Evolutionary conservation across 1,140 invertebrate species (phyloP).

Genomic region (Neodiprion virginianus): DNA sequence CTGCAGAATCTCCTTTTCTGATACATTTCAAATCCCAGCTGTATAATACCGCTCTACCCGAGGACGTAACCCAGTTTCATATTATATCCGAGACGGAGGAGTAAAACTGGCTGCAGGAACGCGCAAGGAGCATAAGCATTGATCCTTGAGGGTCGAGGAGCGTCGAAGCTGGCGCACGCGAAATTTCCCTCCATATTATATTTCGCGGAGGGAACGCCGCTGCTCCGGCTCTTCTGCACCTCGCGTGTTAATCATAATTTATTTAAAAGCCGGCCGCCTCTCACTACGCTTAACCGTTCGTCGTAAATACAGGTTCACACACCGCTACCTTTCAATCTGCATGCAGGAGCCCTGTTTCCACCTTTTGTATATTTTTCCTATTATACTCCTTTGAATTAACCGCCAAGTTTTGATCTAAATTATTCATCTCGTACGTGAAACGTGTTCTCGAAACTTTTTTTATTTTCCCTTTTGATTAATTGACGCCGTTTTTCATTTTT

Average conservation of each 20-base stretch:
- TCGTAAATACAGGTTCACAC: neutral
- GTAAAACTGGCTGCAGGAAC: neutral
- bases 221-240: neutral
- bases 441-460: neutral
- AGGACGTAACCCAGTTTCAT: too few species aligned
- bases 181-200: conserved; percentile 15
- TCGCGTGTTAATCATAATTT: conserved; percentile 27
- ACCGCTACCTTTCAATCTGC: neutral
- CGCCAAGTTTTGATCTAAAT: neutral
- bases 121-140: conserved; percentile 12
- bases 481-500: too few species aligned
- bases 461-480: neutral
- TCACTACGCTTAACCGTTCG: neutral
- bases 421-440: neutral
- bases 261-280: conserved; percentile 18
- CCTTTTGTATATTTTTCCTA: neutral
- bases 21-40: too few species aligned
- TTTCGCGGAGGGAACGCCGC: conserved; percentile 1
- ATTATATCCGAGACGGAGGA: neutral
- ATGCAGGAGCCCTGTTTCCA: neutral
- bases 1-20: too few species aligned
- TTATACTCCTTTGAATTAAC: neutral
- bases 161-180: neutral
- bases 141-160: conserved; percentile 5
- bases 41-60: too few species aligned